Base-by-base conservation (phyloP, 1,140 invertebrate species). In the Ganaspis sp. region DNA sequence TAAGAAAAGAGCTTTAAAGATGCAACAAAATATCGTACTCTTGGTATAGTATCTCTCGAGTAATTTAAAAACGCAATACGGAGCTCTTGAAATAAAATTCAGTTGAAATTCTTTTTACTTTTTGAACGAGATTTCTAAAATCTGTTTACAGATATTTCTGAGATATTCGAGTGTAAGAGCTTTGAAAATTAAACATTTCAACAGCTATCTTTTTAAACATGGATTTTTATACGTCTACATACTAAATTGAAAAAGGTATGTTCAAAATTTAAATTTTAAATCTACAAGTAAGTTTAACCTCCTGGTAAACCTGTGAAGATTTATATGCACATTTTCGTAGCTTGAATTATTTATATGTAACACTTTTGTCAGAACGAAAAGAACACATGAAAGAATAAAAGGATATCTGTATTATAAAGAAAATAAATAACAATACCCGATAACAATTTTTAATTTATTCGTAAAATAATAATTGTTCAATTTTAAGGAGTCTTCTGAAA, bases 31-130 rank as follows among this genome's bases (percentile, higher is more conserved):
- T 64, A 34, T 49, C 45, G 26, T 29, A 29, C 15, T 29, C 8
- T 64, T n/a, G 2, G 23, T 64, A 64, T 29, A 29, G 26, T n/a
- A 26, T 64, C 58, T 26, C 58, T 64, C n/a, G 21, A 64, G 58
- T 29, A 64, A 64, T 64, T 64, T 64, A 64, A 64, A 64, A 26
- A 64, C 11, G 26, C 26, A n/a, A 64, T 49, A 49, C 19, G 15
- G 17, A 23, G 17, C 5, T 58, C 58, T 64, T 29, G 26, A 26
- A 29, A 34, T 29, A n/a, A 29, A 64, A 29, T 64, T 64, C 11
- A 29, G 12, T 29, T 21, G 4, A 64, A 64, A 29, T 29, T 64
- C 23, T 11, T 49, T 49, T 49, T 64, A 29, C 23, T 34, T 29
- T 29, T 11, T 64, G 23, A 34, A 34, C 8, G 58, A 11, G 15